Evolutionary conservation across 2,888 invertebrate species (phyloP).

Genomic region (Nephrotoma flavescens): DNA sequence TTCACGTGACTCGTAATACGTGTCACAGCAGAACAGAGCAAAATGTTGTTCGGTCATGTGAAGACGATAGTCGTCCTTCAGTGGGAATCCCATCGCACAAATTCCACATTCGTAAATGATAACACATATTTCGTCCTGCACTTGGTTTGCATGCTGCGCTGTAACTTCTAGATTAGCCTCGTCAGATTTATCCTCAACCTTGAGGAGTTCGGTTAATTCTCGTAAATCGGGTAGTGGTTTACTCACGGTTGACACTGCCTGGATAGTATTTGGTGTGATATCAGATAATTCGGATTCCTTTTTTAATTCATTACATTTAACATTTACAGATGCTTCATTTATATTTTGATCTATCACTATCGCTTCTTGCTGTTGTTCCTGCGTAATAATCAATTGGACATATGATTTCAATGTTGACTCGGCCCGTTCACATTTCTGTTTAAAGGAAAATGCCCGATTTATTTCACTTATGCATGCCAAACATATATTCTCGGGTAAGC

Average conservation of each 20-base stretch:
- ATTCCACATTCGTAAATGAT: not conserved
- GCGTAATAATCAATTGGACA: slow-evolving; percentile 14
- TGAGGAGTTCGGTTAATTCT: slow-evolving; percentile 1
- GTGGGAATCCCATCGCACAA: not conserved
- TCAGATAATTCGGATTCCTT: not conserved
- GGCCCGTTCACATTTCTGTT: slow-evolving; percentile 29
- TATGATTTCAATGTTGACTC: slow-evolving; percentile 26
- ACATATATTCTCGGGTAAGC: slow-evolving; percentile 28
- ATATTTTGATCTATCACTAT: not conserved
- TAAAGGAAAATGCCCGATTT: slow-evolving; percentile 28
- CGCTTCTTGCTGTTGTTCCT: slow-evolving; percentile 7
- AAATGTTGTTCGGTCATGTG: not conserved
- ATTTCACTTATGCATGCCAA: slow-evolving; percentile 28
- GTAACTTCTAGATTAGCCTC: not conserved
- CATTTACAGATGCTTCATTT: not conserved
- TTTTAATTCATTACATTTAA: not conserved
- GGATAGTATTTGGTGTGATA: not conserved
- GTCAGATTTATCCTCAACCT: not conserved
- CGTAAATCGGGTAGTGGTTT: not conserved
- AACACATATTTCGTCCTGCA: not conserved
- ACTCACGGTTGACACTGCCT: not conserved
- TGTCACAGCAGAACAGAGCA: not conserved
- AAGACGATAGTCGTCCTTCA: not conserved
- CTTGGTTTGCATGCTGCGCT: not conserved
- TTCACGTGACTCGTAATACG: not conserved